Evolutionary conservation across 2,888 invertebrate genomes (phyloP), one percentile per base, ranked within the genome.

Genomic region (Taphrorychus bicolor): DNA sequence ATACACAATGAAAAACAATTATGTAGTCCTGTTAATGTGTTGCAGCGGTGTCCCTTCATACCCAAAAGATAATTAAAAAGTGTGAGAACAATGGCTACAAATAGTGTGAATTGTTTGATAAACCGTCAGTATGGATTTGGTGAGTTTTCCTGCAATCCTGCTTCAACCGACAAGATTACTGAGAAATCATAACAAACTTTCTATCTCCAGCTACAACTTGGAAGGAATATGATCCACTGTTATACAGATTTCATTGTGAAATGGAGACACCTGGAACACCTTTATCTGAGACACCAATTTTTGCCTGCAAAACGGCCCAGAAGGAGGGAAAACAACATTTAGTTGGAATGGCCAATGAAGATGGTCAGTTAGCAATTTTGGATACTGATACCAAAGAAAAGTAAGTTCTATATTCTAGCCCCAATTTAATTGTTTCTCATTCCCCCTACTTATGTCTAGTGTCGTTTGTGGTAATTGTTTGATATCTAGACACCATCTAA

Each of bases 301-400:
- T 92, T 79, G 91, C 92, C 0, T 91, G 92, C 66, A 90, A 91
- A 78, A 94, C 93, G 80, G 89, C 91, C 9, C 89, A 88, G 59
- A 77, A 79, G 60, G 57, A 70, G 71, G 75, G 74, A 69, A 73
- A 76, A 24, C 88, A 90, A 76, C 87, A 94, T 76, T 84, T 93
- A 21, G 81, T 95, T 51, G 94, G 92, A 7, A 85, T 95, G 60
- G 94, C 94, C 5, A 94, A 94, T 79, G 95, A 95, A 83, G 93
- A 93, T 83, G 95, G 95, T 18, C 87, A 85, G 75, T 84, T 92
- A 41, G 87, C 88, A 56, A 84, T 87, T 61, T 87, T 89, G 83
- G 88, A 83, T 59, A 77, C 73, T 57, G 57, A 71, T 49, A 72
- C 56, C 22, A 67, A 73, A 54, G 57, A 60, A 51, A 63, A 51